These are phyloP conservation scores for Puffinus mauretanicus DNA, from an alignment of 2,113 vertebrate species.

Conservation along the genomic window DNA sequence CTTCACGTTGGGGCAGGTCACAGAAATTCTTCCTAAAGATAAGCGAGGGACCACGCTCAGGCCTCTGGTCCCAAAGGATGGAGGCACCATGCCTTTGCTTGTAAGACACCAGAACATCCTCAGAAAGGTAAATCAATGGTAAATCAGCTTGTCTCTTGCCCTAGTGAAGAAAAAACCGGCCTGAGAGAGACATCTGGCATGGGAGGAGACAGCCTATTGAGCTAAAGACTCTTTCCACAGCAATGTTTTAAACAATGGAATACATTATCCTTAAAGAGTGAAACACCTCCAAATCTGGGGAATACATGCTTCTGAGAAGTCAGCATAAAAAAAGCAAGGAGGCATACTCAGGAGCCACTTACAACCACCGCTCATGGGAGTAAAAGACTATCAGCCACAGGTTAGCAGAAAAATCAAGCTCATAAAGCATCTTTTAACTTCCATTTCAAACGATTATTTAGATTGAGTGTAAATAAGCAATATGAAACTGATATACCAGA, in stretches of 20 bases:
- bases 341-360: neutral
- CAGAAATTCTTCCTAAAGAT: neutral
- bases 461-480: neutral
- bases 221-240: neutral
- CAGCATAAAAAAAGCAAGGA: neutral
- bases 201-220: neutral
- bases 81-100: neutral
- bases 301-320: neutral
- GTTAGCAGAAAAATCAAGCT: neutral
- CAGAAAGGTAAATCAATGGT: neutral
- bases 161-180: neutral
- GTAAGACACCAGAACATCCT: neutral
- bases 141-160: neutral
- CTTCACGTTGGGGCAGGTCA: rapidly evolving
- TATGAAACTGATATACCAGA: neutral
- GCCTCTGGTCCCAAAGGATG: neutral
- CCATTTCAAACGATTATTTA: neutral
- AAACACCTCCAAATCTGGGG: neutral
- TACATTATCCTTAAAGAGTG: neutral
- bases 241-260: neutral
- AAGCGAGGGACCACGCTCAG: neutral
- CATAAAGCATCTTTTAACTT: neutral
- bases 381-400: neutral
- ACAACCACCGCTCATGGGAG: neutral
- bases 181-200: neutral